Conservation (phyloP, 2,888 invertebrate genomes). For the Pomacea canaliculata region DNA sequence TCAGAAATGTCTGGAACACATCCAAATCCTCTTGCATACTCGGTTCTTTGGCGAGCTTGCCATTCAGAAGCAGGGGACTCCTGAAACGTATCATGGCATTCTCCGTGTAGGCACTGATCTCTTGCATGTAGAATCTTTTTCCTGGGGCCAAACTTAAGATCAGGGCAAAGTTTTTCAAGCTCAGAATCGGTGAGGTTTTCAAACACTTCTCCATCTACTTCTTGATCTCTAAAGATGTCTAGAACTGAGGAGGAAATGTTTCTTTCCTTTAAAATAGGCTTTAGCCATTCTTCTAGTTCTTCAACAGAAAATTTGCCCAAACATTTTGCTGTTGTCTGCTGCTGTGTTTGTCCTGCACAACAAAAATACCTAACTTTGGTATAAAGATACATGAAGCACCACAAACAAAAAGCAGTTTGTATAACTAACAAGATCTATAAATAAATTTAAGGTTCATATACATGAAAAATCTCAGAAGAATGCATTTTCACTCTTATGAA, state of each 20-base stretch:
- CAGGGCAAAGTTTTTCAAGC: slow-evolving; percentile 17
- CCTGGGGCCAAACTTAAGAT: slow-evolving; percentile 23
- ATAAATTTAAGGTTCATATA: too few species aligned
- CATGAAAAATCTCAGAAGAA: too few species aligned
- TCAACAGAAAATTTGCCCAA: neutral
- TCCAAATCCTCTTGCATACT: neutral
- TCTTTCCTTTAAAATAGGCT: slow-evolving; percentile 9
- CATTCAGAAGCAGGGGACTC: neutral
- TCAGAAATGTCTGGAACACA: slow-evolving; percentile 20
- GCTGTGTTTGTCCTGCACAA: too few species aligned
- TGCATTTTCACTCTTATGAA: too few species aligned
- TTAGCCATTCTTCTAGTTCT: slow-evolving; percentile 21
- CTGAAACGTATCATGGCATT: too few species aligned
- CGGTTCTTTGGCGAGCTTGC: slow-evolving; percentile 6
- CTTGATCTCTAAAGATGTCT: slow-evolving; percentile 7
- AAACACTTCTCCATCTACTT: slow-evolving; percentile 26
- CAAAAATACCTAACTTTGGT: too few species aligned
- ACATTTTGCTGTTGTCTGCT: neutral
- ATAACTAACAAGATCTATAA: too few species aligned
- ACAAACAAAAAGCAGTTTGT: neutral
- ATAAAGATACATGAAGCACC: too few species aligned
- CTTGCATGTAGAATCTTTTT: slow-evolving; percentile 18
- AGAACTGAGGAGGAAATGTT: neutral
- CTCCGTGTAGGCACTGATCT: neutral
- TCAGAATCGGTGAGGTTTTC: slow-evolving; percentile 20